Evolutionary conservation across 1,140 invertebrate species (phyloP).

Genomic region (Triops longicaudatus): DNA sequence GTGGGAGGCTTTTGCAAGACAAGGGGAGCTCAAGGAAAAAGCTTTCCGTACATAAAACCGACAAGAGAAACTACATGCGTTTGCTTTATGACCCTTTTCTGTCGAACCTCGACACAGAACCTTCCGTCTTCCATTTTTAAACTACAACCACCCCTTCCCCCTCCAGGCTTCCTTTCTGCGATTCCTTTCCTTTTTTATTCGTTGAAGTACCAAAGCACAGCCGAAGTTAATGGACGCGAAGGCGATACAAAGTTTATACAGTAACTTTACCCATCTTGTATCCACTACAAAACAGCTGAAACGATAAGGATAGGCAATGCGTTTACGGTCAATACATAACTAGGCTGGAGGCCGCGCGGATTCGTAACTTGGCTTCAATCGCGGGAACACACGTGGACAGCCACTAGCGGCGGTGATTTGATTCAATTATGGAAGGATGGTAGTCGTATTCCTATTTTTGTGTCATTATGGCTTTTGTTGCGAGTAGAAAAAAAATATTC

Average conservation of each 20-base stretch:
- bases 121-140: background rate
- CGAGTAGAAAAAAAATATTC: no score
- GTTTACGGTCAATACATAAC: no score
- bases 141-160: background rate
- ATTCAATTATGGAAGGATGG: no score
- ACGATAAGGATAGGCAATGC: no score
- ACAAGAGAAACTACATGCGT: conserved; percentile 5
- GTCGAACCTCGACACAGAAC: background rate
- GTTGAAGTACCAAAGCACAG: background rate
- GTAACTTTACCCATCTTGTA: background rate
- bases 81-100: background rate
- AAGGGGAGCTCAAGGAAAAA: background rate
- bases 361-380: no score
- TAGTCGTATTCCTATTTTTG: no score
- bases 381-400: no score
- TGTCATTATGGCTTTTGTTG: no score
- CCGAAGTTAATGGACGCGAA: background rate
- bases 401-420: no score
- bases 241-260: background rate
- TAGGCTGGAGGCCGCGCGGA: no score
- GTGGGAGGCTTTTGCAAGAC: background rate
- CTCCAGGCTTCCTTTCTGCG: no score
- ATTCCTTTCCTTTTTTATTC: background rate
- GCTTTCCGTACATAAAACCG: background rate
- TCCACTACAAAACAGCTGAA: background rate